Evolutionary conservation across 2,113 vertebrate species (phyloP), one percentile per base, ranked within the genome.

Genomic region (Ameiurus melas): DNA sequence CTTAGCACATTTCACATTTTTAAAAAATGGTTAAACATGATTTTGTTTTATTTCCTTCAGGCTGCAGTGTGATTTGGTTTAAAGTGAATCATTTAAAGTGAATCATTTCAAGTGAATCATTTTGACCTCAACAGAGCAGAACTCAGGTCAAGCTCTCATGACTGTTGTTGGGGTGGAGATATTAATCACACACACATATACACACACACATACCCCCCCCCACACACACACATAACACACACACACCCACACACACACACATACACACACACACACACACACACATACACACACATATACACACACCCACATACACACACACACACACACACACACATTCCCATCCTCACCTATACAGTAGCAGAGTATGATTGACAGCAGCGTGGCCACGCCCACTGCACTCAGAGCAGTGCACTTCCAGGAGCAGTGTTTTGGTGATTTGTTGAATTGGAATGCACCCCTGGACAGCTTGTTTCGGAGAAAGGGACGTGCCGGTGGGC

Each of bases 391-490:
- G 20, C 96, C 98, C 94, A 99, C 97, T 12, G 98, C 98, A 70
- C 97, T 97, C 88, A 99, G 96, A 2, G 98, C 98, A 0, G 98
- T 99, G 88, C 98, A 99, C 91, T 98, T 98, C 98, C 98, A 99
- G 93, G 98, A 99, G 95, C 98, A 99, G 93, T 98, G 97, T 93
- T 98, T 98, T 0, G 97, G 97, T 9, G 98, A 98, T 93, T 99
- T 99, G 95, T 99, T 99, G 95, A 99, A 99, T 94, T 99, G 99
- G 95, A 99, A 99, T 91, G 98, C 97, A 92, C 98, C 97, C 94
- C 98, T 97, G 93, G 98, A 98, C 51, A 99, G 95, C 88, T 96
- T 98, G 95, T 97, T 97, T 92, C 98, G 96, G 94, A 98, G 98
- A 91, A 99, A 92, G 83, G 98, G 98, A 81, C 98, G 97, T 33